phyloP scores from a whole-genome alignment of 1,140 invertebrate species.

The Orius laevigatus region DNA sequence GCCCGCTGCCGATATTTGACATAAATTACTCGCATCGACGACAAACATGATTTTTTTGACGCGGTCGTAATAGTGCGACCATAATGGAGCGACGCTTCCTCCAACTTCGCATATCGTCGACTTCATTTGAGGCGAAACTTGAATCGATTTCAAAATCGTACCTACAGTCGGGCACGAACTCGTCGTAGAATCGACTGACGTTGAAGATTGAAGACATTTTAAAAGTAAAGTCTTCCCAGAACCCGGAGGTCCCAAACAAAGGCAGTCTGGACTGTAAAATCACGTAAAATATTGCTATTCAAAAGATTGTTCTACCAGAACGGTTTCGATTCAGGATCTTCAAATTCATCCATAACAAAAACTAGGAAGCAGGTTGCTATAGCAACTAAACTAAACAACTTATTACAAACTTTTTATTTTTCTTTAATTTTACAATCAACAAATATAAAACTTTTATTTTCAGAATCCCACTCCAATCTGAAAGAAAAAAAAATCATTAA shows the following conservation, averaged over 20 bases:
- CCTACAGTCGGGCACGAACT: slow-evolving; percentile 57
- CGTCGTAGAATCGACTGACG: slow-evolving; percentile 50
- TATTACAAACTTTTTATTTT: no score
- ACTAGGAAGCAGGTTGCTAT: no score
- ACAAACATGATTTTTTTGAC: slow-evolving; percentile 47
- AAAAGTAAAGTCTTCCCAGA: slow-evolving; percentile 67
- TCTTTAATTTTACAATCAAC: no score
- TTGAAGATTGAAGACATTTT: slow-evolving; percentile 47
- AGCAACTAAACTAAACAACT: no score
- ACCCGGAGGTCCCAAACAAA: slow-evolving; percentile 58
- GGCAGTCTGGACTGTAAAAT: slow-evolving; percentile 4
- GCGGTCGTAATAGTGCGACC: slow-evolving; percentile 27
- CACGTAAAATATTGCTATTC: no score
- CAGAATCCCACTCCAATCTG: no score
- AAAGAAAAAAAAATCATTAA: no score
- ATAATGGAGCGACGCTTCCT: slow-evolving; percentile 59
- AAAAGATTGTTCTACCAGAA: no score
- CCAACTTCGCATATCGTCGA: slow-evolving; percentile 46
- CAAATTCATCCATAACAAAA: no score
- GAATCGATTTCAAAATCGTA: slow-evolving; percentile 49
- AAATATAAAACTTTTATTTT: no score
- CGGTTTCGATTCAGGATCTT: no score
- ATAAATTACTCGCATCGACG: slow-evolving; percentile 59
- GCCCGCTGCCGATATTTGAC: slow-evolving; percentile 63
- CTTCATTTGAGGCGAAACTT: slow-evolving; percentile 13